These are phyloP conservation scores for Wasmannia auropunctata DNA, from an alignment of 1,140 invertebrate genomes.

Conservation along the genomic window DNA sequence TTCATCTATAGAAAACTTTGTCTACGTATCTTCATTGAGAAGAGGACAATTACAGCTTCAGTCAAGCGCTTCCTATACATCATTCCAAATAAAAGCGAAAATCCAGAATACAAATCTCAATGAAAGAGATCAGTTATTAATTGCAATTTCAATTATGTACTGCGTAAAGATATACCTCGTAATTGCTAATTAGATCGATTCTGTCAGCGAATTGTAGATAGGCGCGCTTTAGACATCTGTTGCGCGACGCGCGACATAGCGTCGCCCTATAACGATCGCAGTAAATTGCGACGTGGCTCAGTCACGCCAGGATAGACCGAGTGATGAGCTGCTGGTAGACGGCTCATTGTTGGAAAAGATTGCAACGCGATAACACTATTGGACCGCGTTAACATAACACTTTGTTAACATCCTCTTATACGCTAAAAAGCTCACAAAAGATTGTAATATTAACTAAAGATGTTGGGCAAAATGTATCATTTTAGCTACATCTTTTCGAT, in stretches of 20 bases:
- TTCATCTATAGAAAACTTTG: neutral
- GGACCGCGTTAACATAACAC: conserved; percentile 7
- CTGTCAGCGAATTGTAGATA: conserved; percentile 2
- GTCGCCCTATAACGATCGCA: conserved; percentile 33
- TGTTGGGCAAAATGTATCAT: neutral
- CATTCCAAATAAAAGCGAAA: neutral
- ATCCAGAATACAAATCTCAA: neutral
- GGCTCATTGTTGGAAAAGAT: conserved; percentile 29
- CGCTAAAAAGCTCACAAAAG: neutral
- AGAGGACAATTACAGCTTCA: neutral
- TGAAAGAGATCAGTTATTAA: neutral
- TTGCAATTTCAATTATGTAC: neutral
- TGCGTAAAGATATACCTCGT: neutral
- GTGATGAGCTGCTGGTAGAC: conserved; percentile 12
- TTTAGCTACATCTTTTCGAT: neutral
- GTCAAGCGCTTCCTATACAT: neutral
- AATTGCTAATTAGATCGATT: conserved; percentile 30
- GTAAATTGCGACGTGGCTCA: conserved; percentile 53
- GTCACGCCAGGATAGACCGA: conserved; percentile 11
- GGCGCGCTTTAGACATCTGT: conserved; percentile 51
- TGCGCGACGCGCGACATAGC: conserved; percentile 10
- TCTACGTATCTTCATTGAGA: neutral
- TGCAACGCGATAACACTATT: conserved; percentile 13
- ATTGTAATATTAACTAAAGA: neutral
- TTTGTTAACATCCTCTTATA: neutral